Conservation (phyloP, 2,113 vertebrate genomes). For the Pseudopodoces humilis region DNA sequence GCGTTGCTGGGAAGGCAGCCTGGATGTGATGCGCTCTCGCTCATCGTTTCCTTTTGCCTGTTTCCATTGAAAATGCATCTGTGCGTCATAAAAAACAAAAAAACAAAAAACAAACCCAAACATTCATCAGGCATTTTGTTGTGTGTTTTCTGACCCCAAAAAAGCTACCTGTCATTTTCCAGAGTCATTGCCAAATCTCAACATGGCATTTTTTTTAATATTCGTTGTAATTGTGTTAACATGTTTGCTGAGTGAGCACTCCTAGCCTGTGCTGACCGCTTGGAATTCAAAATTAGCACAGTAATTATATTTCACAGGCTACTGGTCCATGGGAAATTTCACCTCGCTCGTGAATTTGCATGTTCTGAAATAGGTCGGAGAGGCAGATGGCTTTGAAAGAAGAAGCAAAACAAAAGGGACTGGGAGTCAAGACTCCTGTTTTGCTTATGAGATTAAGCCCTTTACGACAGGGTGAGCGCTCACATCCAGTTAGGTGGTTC, state of each 20-base stretch:
- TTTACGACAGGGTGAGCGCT: background rate
- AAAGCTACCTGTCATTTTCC: slow-evolving; percentile 31
- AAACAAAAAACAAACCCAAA: background rate
- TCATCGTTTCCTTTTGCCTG: background rate
- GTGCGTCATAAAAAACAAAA: background rate
- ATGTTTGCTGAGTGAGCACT: slow-evolving; percentile 25
- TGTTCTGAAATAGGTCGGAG: slow-evolving; percentile 65
- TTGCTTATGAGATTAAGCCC: slow-evolving; percentile 54
- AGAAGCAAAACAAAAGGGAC: slow-evolving; percentile 2
- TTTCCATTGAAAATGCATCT: background rate
- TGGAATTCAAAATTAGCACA: slow-evolving; percentile 72
- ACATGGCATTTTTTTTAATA: background rate
- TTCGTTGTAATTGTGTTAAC: background rate
- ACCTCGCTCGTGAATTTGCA: slow-evolving; percentile 60
- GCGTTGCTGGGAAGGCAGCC: background rate
- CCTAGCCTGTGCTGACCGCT: slow-evolving; percentile 54
- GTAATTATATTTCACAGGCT: slow-evolving; percentile 72
- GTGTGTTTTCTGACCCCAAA: background rate
- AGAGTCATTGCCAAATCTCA: background rate
- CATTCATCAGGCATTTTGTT: background rate
- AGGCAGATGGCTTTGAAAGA: slow-evolving; percentile 73
- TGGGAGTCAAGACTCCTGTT: slow-evolving; percentile 45
- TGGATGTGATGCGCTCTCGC: background rate
- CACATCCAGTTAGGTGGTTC: slow-evolving; percentile 54
- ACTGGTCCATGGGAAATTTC: slow-evolving; percentile 58